Evolutionary conservation across 2,797 vertebrate species (phyloP).

Genomic region (Rhyacichthys aspro): DNA sequence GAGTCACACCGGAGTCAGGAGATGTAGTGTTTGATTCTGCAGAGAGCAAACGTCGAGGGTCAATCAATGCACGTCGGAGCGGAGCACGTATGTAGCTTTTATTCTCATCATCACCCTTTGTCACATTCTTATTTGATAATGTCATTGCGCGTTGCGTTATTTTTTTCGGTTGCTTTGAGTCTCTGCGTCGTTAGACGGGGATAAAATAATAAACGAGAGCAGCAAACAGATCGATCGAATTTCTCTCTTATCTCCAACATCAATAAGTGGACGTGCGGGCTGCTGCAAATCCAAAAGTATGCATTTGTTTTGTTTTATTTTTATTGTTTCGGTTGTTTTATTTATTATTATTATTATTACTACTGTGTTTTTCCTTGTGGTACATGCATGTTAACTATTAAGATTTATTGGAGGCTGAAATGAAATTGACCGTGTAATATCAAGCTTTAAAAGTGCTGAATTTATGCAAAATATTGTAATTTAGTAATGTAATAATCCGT

Average conservation of each 20-base stretch:
- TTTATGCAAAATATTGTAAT: too few species aligned
- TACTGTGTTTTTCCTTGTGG: too few species aligned
- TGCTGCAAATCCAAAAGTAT: constrained; percentile 11
- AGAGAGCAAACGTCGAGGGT: constrained; percentile 80
- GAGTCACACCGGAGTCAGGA: constrained; percentile 84
- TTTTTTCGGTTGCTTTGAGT: constrained; percentile 10
- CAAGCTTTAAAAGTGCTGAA: not conserved
- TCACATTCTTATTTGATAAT: constrained; percentile 31
- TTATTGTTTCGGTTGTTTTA: too few species aligned
- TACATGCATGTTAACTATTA: not conserved
- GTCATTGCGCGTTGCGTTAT: constrained; percentile 7
- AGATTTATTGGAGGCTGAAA: not conserved
- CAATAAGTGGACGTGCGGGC: constrained; percentile 32
- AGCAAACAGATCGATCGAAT: constrained; percentile 34
- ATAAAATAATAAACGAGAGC: constrained; percentile 40
- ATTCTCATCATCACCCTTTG: constrained; percentile 35
- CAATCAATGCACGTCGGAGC: constrained; percentile 85
- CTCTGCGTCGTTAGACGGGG: constrained; percentile 17
- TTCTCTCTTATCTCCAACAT: constrained; percentile 45
- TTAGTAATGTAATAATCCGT: not conserved
- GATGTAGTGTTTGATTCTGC: constrained; percentile 73
- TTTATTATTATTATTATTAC: too few species aligned
- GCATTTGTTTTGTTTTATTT: constrained; percentile 13
- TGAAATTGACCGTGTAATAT: not conserved
- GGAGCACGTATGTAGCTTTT: constrained; percentile 80